phyloP scores from a whole-genome alignment of 2,113 vertebrate genomes.

The Macquaria ambigua region DNA sequence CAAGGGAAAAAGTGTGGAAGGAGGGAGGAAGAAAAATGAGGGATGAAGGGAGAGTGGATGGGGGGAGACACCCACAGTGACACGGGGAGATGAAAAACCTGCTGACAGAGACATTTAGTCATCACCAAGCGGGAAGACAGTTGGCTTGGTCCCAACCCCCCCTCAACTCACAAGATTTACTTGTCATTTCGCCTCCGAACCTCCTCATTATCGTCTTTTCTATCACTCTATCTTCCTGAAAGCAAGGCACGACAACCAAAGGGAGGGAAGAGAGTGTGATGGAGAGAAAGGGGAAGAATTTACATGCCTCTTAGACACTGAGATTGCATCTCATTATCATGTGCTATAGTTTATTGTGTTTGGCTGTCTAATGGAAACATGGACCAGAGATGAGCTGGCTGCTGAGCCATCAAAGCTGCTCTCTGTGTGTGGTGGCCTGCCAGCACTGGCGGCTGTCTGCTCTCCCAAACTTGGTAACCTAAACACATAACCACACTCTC shows the following conservation, averaged over 20 bases:
- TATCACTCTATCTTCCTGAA: slow-evolving; percentile 53
- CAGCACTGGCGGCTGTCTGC: slow-evolving; percentile 30
- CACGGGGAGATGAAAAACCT: slow-evolving; percentile 55
- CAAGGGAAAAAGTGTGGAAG: slow-evolving; percentile 8
- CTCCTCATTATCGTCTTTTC: slow-evolving; percentile 72
- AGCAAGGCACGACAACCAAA: slow-evolving; percentile 39
- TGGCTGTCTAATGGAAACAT: slow-evolving; percentile 64
- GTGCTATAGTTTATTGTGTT: slow-evolving; percentile 72
- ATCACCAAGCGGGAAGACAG: slow-evolving; percentile 50
- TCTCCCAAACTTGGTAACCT: slow-evolving; percentile 58
- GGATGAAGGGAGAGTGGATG: slow-evolving; percentile 44
- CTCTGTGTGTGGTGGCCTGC: slow-evolving; percentile 50
- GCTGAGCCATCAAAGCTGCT: slow-evolving; percentile 71
- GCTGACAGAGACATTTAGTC: slow-evolving; percentile 69
- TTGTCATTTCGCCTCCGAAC: slow-evolving; percentile 45
- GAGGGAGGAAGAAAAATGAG: slow-evolving; percentile 51
- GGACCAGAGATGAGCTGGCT: slow-evolving; percentile 54
- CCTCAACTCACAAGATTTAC: slow-evolving; percentile 65
- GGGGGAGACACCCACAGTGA: slow-evolving; percentile 60
- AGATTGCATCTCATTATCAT: slow-evolving; percentile 74
- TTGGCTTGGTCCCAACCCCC: slow-evolving; percentile 59
- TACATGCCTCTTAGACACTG: slow-evolving; percentile 68
- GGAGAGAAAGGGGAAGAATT: slow-evolving; percentile 54
- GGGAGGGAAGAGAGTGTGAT: slow-evolving; percentile 19
- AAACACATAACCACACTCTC: slow-evolving; percentile 63